These are phyloP conservation scores for Saccopteryx leptura DNA, from an alignment of 2,113 vertebrate genomes.

Conservation along the genomic window DNA sequence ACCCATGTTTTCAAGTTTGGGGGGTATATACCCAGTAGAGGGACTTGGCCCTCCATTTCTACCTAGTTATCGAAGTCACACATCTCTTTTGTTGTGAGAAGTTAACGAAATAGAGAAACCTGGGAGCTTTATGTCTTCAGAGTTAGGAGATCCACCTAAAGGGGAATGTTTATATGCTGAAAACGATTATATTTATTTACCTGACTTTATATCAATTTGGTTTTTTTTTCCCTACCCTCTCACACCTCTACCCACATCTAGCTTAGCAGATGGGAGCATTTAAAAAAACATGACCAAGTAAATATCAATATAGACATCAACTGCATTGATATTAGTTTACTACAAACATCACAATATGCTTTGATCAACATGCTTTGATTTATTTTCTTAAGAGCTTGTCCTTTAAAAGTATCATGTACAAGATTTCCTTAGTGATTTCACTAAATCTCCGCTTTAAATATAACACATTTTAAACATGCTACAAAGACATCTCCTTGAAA, in stretches of 20 bases:
- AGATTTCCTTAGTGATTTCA: neutral
- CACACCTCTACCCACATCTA: accelerated
- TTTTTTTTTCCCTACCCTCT: neutral
- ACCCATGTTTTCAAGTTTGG: no score
- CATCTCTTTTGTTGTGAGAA: neutral
- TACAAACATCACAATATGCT: neutral
- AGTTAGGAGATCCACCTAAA: neutral
- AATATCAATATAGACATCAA: neutral
- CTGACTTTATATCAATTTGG: neutral
- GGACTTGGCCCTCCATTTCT: neutral
- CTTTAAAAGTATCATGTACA: neutral
- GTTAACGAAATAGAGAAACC: neutral
- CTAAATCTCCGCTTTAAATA: neutral
- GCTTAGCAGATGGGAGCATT: neutral
- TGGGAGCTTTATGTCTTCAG: neutral
- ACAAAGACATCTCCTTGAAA: neutral
- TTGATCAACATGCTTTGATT: neutral
- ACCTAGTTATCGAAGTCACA: accelerated
- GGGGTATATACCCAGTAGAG: no score
- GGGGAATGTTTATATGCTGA: neutral
- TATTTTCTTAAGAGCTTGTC: neutral
- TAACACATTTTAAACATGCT: neutral
- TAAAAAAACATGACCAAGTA: neutral
- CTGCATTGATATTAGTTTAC: neutral
- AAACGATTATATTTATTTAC: neutral